These are phyloP conservation scores for Serripes groenlandicus DNA, from an alignment of 2,888 invertebrate species.

Conservation along the genomic window DNA sequence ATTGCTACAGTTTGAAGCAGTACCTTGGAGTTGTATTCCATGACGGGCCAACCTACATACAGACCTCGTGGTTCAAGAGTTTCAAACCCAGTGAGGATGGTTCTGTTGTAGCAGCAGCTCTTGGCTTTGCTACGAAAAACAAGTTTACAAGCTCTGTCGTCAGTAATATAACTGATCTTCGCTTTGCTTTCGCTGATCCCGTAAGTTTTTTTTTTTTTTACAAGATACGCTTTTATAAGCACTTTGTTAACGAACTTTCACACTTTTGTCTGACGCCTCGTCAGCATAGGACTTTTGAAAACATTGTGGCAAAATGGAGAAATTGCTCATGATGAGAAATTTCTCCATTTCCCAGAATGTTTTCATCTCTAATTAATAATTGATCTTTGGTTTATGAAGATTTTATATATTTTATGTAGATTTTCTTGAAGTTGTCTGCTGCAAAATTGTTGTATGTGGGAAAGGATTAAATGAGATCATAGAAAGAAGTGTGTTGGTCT, in stretches of 20 bases:
- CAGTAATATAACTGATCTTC: conserved; percentile 10
- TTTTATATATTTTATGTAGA: too few species aligned
- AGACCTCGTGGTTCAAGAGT: conserved; percentile 15
- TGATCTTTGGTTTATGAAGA: too few species aligned
- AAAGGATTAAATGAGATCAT: background rate
- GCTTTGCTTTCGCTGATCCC: conserved; percentile 39
- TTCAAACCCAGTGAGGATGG: conserved; percentile 1
- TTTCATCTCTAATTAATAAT: too few species aligned
- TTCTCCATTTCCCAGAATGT: background rate
- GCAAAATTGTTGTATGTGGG: background rate
- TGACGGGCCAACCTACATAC: conserved; percentile 35
- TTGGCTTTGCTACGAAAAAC: conserved; percentile 27
- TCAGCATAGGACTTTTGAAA: background rate
- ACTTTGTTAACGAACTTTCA: background rate
- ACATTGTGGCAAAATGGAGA: background rate
- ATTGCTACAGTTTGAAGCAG: conserved; percentile 15
- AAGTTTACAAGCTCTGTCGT: conserved; percentile 20
- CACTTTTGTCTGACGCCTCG: too few species aligned
- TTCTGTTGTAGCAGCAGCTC: conserved; percentile 17
- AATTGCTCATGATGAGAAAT: background rate
- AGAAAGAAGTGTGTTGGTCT: too few species aligned
- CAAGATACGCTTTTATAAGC: too few species aligned
- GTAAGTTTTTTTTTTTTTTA: conserved; percentile 19
- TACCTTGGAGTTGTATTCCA: conserved; percentile 37
- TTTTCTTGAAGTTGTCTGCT: background rate